Conservation (phyloP, 2,113 vertebrate species). For the human (Homo sapiens) region GRCh38 chr7:52802501-52803000, state of each 20-base stretch:
- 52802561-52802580: background rate
- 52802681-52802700: background rate
- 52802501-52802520: too few relatives aligned
- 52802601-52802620: too few relatives aligned
- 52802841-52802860: background rate
- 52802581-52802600: background rate
- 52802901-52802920: background rate
- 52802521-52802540: background rate
- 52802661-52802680: fast-evolving
- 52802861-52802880: background rate
- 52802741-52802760: background rate
- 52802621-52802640: background rate
- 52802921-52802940: too few relatives aligned
- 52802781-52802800: too few relatives aligned
- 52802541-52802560: background rate
- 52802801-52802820: background rate
- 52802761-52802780: too few relatives aligned
- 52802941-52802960: background rate
- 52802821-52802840: background rate
- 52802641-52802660: background rate
- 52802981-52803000: background rate
- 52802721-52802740: background rate
- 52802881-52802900: background rate
- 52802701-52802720: fast-evolving
- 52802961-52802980: background rate